A percentile compares a stretch with the other conserved stretches of the same genome.
phyloP scores from a whole-genome alignment of 2,888 invertebrate species.

The Lepidocyrtoides sp. region DNA sequence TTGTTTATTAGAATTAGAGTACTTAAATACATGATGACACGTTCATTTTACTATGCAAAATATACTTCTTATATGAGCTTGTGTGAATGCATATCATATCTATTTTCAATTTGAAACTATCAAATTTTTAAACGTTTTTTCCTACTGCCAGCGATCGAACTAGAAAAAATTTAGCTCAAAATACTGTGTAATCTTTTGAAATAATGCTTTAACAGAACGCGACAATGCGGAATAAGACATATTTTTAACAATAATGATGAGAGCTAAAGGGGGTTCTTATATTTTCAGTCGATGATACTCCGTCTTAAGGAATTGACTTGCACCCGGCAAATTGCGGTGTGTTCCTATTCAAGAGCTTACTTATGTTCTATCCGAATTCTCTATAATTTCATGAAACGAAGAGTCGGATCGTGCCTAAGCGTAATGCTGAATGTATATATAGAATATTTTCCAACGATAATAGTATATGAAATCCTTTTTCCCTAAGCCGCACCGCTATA shows the following conservation, averaged over 20 bases:
- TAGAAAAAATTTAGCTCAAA: too few relatives aligned
- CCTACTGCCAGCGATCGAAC: too few relatives aligned
- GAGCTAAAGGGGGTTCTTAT: not conserved
- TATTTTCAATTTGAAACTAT: too few relatives aligned
- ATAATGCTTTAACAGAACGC: not conserved
- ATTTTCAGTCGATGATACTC: not conserved
- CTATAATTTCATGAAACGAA: too few relatives aligned
- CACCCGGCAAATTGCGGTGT: not conserved
- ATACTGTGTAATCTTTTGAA: too few relatives aligned
- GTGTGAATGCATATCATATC: too few relatives aligned
- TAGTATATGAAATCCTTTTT: constrained; percentile 23
- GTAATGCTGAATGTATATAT: not conserved
- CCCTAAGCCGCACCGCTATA: not conserved
- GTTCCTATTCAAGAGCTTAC: not conserved
- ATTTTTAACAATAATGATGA: constrained; percentile 6
- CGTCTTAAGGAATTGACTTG: constrained; percentile 9
- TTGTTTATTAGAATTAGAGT: too few relatives aligned
- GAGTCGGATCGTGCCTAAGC: not conserved
- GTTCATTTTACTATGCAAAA: not conserved
- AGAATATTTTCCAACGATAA: not conserved
- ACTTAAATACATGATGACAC: too few relatives aligned
- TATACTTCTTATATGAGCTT: too few relatives aligned
- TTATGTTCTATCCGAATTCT: not conserved
- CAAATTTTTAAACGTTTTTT: too few relatives aligned
- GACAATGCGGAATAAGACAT: constrained; percentile 45